Percentiles rank a stretch among this genome's conserved stretches.
These are phyloP conservation scores for Ommatoiulus sabulosus DNA, from an alignment of 2,888 invertebrate genomes.

Conservation along the genomic window DNA sequence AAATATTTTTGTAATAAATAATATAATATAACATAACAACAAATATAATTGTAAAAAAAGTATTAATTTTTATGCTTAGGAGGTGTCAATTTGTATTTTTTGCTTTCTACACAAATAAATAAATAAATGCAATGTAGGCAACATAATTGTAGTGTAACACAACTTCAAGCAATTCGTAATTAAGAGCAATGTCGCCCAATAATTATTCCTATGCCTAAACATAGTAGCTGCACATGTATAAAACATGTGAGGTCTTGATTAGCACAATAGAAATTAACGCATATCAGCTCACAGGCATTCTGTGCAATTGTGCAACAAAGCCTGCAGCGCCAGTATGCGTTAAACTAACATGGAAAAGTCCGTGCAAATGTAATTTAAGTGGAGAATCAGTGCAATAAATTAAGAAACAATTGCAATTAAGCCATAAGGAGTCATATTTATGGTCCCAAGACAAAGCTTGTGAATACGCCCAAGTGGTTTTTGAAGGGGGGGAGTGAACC, in stretches of 20 bases:
- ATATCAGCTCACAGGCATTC: not conserved
- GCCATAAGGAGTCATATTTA: not conserved
- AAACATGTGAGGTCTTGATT: constrained; percentile 32
- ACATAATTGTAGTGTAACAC: too few relatives aligned
- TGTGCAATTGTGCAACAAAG: not conserved
- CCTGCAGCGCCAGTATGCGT: not conserved
- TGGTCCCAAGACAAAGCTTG: not conserved
- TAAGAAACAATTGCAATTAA: constrained; percentile 21
- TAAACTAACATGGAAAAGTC: not conserved
- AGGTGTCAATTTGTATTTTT: too few relatives aligned
- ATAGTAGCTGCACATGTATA: not conserved
- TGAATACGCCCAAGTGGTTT: not conserved
- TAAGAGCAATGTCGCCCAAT: not conserved
- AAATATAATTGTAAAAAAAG: too few relatives aligned
- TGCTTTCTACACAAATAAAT: too few relatives aligned
- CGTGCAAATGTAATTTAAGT: not conserved
- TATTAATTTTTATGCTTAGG: too few relatives aligned
- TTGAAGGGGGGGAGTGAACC: not conserved
- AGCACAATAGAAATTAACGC: not conserved
- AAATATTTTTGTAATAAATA: too few relatives aligned
- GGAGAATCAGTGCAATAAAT: constrained; percentile 23
- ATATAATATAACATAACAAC: too few relatives aligned
- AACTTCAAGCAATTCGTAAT: not conserved
- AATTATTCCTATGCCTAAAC: not conserved
- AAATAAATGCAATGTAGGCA: too few relatives aligned